Evolutionary conservation across 1,140 invertebrate species (phyloP), one percentile per base, ranked within the genome.

Genomic region (Aphidius ervi): DNA sequence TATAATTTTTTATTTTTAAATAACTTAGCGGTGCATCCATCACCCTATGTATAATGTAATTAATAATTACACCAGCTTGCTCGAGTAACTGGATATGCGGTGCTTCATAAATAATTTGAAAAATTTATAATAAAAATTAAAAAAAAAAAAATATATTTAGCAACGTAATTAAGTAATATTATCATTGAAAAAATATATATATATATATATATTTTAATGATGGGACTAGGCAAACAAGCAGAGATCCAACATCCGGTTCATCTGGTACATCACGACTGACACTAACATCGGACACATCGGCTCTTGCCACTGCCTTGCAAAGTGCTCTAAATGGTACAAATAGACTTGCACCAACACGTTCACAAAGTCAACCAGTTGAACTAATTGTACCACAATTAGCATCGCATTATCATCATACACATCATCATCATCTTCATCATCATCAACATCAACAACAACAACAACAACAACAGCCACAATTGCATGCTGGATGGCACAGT

Each of bases 281-380:
- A 23, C 69, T 77, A 31, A 74, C 75, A 31, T 77, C 75, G 59
- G 75, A 78, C 59, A 71, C 72, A 45, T 78, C 75, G 61, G 73
- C 75, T 23, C 57, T 79, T 54, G 75, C 78, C 6, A 73, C 73
- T 37, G 77, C 74, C 45, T 63, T 80, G 42, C 75, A 79, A 49
- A 74, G 69, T 45, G 76, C 74, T 46, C 61, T 78, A 42, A 78
- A 78, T 65, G 70, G 70, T 45, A 42, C 16, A 31, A 39, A 31
- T 58, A 69, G 72, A 58, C 63, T 69, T 31, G 70, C 73, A 16
- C 80, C 81, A n/a, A 79, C 80, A 49, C 74, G 81, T 58, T 81
- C 79, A 47, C 80, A 81, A 60, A 82, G 80, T 63, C 81, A 82
- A 47, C 80, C 81, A 4, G 77, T 82, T 39, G 79, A 82, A 60